Percentiles rank a stretch among this genome's conserved stretches.
Conservation (phyloP, 2,797 vertebrate species). For the Pseudochirops cupreus region DNA sequence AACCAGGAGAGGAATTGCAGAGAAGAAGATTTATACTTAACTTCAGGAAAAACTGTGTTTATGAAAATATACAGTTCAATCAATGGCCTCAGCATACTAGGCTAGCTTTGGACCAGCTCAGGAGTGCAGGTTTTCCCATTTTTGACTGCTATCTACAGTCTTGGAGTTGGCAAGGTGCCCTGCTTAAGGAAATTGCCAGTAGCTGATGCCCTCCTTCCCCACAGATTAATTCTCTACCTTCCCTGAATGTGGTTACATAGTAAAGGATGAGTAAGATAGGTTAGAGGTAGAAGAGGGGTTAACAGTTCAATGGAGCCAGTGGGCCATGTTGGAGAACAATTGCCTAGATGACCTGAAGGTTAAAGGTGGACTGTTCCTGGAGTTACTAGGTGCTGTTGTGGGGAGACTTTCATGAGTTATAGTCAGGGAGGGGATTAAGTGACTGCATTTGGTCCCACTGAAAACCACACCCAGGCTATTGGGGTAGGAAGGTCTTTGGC, state of each 20-base stretch:
- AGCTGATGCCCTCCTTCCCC: neutral
- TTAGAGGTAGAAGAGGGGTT: neutral
- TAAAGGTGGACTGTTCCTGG: neutral
- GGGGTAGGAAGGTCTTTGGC: neutral
- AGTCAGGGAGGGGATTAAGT: neutral
- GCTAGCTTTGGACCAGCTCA: neutral
- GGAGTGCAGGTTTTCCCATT: neutral
- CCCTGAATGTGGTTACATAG: neutral
- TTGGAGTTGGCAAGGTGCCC: neutral
- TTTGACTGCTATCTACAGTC: neutral
- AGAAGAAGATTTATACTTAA: neutral
- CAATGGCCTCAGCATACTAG: neutral
- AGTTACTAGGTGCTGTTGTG: neutral
- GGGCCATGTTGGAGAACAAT: too few species aligned
- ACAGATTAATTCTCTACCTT: neutral
- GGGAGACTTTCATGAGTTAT: neutral
- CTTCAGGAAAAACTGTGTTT: neutral
- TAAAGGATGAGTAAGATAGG: neutral
- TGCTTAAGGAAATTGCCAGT: neutral
- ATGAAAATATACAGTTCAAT: neutral
- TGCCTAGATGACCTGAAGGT: too few species aligned
- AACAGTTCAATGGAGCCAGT: neutral
- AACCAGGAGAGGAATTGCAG: neutral
- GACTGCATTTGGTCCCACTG: neutral
- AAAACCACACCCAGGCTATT: neutral